Evolutionary conservation across 1,140 invertebrate genomes (phyloP).

Genomic region (Neelides sp.): DNA sequence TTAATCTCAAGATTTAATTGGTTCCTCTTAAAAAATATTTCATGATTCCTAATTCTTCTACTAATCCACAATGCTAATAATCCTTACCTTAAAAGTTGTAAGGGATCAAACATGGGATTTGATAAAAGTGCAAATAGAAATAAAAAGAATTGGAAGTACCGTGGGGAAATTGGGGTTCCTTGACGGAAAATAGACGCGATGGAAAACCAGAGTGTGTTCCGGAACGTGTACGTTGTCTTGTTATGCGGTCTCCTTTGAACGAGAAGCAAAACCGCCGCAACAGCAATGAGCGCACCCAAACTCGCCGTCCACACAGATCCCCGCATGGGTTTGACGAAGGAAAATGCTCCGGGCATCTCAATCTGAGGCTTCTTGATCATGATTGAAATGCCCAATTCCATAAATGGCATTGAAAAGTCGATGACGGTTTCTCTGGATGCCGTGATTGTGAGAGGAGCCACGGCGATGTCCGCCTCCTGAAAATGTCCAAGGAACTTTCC

Average conservation of each 20-base stretch:
- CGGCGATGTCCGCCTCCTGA: conserved; percentile 51
- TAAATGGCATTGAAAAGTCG: conserved; percentile 53
- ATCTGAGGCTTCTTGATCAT: conserved; percentile 54
- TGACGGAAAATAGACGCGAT: conserved; percentile 54
- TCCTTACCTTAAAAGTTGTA: too few species aligned
- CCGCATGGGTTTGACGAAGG: conserved; percentile 52
- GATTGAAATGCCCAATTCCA: conserved; percentile 56
- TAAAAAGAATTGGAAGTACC: conserved; percentile 35
- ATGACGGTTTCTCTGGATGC: conserved; percentile 48
- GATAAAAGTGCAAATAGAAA: not conserved
- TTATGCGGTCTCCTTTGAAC: conserved; percentile 37
- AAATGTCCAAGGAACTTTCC: conserved; percentile 8
- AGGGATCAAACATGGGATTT: too few species aligned
- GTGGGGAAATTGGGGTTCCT: conserved; percentile 51
- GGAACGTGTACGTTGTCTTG: conserved; percentile 50
- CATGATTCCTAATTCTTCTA: too few species aligned
- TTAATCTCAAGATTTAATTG: too few species aligned
- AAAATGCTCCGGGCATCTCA: conserved; percentile 48
- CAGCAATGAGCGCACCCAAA: conserved; percentile 47
- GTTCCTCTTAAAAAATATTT: too few species aligned
- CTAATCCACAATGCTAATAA: too few species aligned
- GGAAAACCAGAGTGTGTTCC: conserved; percentile 54
- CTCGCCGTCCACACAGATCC: conserved; percentile 52
- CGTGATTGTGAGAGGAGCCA: conserved; percentile 53
- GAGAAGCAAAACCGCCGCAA: conserved; percentile 48